phyloP scores from a whole-genome alignment of 1,140 invertebrate species.

The Holotrichia oblita region DNA sequence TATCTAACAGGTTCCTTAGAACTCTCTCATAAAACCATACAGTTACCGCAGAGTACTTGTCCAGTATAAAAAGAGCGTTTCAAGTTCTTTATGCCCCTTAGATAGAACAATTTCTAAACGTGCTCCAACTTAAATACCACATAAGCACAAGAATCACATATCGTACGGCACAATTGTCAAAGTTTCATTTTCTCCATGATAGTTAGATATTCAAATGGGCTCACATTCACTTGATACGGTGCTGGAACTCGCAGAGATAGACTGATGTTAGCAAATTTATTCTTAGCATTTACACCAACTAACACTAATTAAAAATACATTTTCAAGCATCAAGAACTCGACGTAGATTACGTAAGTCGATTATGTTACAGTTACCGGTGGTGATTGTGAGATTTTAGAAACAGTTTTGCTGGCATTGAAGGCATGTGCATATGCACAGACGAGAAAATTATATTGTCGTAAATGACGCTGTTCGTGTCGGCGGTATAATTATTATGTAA shows the following conservation, averaged over 20 bases:
- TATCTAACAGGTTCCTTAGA: too few relatives aligned
- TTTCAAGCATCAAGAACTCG: conserved; percentile 2
- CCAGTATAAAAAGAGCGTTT: too few relatives aligned
- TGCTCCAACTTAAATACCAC: too few relatives aligned
- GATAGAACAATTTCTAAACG: too few relatives aligned
- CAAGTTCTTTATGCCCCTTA: too few relatives aligned
- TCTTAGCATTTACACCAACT: conserved; percentile 10
- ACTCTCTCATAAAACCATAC: too few relatives aligned
- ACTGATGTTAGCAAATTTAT: background rate
- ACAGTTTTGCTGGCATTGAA: background rate
- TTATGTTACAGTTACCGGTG: background rate
- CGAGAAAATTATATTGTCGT: background rate
- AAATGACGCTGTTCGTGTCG: background rate
- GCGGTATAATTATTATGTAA: background rate
- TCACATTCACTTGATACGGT: background rate
- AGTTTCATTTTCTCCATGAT: too few relatives aligned
- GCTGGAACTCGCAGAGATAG: background rate
- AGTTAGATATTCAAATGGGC: background rate
- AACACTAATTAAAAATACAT: background rate
- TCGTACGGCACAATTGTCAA: too few relatives aligned
- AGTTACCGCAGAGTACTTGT: too few relatives aligned
- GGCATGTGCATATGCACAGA: background rate
- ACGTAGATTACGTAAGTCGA: background rate
- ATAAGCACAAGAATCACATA: too few relatives aligned
- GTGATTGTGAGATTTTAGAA: background rate